Percentiles rank a stretch among this genome's conserved stretches.
These are phyloP conservation scores for Myotis lucifugus DNA, from an alignment of 2,113 vertebrate species.

Conservation along the genomic window DNA sequence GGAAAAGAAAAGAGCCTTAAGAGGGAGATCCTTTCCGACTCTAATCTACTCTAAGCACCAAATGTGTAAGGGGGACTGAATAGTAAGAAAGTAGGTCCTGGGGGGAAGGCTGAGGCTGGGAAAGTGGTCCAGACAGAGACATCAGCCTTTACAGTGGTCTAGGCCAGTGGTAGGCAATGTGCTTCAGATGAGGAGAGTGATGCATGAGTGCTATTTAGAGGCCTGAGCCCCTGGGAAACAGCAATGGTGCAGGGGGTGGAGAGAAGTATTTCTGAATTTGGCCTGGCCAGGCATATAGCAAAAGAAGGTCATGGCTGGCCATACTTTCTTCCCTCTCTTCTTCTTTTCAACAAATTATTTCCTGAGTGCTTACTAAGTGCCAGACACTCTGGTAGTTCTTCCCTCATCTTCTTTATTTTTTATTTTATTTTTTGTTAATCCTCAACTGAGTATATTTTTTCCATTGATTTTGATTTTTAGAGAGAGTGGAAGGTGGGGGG, in stretches of 20 bases:
- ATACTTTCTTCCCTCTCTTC: neutral
- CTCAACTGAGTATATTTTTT: no score
- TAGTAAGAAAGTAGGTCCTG: neutral
- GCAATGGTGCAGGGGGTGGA: neutral
- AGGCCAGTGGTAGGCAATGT: neutral
- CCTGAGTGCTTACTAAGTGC: neutral
- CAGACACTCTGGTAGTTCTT: neutral
- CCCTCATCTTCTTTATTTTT: neutral
- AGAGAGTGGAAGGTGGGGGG: no score
- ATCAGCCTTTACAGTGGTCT: neutral
- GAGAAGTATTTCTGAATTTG: neutral
- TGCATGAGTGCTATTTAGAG: neutral
- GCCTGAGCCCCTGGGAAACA: neutral
- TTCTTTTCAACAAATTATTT: neutral
- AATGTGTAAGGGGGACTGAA: neutral
- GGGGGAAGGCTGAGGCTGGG: neutral
- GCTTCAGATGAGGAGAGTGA: neutral
- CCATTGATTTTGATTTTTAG: neutral
- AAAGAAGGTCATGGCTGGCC: neutral
- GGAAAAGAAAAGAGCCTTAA: slow-evolving; percentile 60
- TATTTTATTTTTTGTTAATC: no score
- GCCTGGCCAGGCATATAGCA: neutral
- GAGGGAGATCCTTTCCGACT: neutral
- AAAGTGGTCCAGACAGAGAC: neutral
- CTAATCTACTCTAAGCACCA: neutral